Evolutionary conservation across 2,888 invertebrate genomes (phyloP).

Genomic region (Phania funesta): DNA sequence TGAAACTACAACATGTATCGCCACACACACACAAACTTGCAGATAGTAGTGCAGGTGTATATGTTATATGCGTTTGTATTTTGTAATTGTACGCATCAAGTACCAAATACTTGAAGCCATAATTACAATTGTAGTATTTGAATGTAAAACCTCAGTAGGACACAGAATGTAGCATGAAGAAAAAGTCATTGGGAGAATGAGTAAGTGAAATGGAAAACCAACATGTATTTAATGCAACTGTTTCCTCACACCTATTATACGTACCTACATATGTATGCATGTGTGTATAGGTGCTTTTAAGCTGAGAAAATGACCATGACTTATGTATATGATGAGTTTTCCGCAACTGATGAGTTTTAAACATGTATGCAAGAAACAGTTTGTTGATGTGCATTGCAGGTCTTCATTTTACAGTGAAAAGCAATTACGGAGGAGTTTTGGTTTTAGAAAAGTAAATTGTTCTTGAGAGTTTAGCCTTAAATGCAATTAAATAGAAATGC

Average conservation of each 20-base stretch:
- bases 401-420: not conserved
- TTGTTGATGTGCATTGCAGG: not conserved
- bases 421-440: not conserved
- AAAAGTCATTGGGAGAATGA: conserved; percentile 55
- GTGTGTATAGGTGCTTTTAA: conserved; percentile 5
- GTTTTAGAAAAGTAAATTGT: not conserved
- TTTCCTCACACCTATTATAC: not conserved
- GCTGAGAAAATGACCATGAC: conserved; percentile 64
- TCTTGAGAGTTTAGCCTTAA: too few species aligned
- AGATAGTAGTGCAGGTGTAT: not conserved
- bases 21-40: not conserved
- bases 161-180: not conserved
- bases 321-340: conserved; percentile 57
- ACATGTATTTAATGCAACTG: conserved; percentile 7
- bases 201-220: conserved; percentile 28
- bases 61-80: not conserved
- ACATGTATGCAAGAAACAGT: not conserved
- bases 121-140: conserved; percentile 64
- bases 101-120: conserved; percentile 58
- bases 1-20: not conserved
- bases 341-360: conserved; percentile 46
- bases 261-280: not conserved
- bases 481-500: too few species aligned
- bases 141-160: conserved; percentile 51
- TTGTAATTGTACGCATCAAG: conserved; percentile 31